Percentiles rank a stretch among this genome's conserved stretches.
Conservation (phyloP, 92 coral and sea anemone genomes). For the Chrysogorgia sp. region DNA sequence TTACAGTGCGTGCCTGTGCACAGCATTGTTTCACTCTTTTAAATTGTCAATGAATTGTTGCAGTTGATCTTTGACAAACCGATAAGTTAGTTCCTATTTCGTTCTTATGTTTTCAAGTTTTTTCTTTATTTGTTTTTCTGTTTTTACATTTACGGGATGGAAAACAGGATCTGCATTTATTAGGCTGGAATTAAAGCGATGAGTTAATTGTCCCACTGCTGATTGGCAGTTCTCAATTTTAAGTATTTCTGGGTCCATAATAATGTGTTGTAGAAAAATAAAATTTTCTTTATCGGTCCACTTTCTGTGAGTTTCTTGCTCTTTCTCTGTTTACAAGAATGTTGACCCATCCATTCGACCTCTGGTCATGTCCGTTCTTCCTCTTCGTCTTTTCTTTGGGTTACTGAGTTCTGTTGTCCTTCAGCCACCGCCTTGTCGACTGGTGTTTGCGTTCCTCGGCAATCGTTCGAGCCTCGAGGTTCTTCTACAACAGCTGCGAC, state of each 20-base stretch:
- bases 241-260: constrained; percentile 36
- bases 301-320: constrained; percentile 42
- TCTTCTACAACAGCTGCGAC: too few relatives aligned
- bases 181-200: constrained; percentile 42
- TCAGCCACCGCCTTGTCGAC: too few relatives aligned
- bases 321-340: constrained; percentile 41
- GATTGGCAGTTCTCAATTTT: constrained; percentile 2
- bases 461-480: too few relatives aligned
- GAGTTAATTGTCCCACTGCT: constrained; percentile 26
- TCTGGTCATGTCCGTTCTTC: constrained; percentile 29
- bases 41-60: too few relatives aligned
- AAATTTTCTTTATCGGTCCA: constrained; percentile 61
- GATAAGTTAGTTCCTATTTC: too few relatives aligned
- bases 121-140: constrained; percentile 38
- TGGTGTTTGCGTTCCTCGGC: too few relatives aligned
- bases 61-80: too few relatives aligned
- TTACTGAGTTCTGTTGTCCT: too few relatives aligned
- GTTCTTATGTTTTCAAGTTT: constrained; percentile 41
- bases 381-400: too few relatives aligned
- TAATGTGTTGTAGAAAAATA: constrained; percentile 50
- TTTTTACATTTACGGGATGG: constrained; percentile 28
- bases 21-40: too few relatives aligned
- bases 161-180: constrained; percentile 32
- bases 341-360: constrained; percentile 41
- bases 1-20: too few relatives aligned